Evolutionary conservation across 2,888 invertebrate genomes (phyloP).

Genomic region (Dynastes tityus): DNA sequence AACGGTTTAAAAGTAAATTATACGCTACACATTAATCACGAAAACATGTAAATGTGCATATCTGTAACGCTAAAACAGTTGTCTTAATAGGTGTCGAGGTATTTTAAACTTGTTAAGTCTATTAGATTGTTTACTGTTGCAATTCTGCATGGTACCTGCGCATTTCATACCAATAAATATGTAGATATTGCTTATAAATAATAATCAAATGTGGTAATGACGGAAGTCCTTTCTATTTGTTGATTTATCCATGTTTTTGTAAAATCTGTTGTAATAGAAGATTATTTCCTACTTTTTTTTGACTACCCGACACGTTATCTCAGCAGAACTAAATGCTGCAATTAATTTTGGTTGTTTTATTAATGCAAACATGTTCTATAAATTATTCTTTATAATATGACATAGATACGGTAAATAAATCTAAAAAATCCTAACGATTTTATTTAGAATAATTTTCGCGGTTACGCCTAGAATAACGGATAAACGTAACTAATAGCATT

Average conservation of each 20-base stretch:
- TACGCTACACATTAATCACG: not conserved
- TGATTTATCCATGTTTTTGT: not conserved
- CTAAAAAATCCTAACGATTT: not conserved
- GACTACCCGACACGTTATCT: not conserved
- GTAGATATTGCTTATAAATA: not conserved
- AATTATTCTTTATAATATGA: not conserved
- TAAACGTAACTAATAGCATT: conserved; percentile 18
- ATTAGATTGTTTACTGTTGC: conserved; percentile 3
- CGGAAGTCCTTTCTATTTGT: conserved; percentile 3
- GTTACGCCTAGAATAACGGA: not conserved
- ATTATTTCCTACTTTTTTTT: not conserved
- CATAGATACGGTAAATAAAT: not conserved
- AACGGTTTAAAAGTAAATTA: conserved; percentile 20
- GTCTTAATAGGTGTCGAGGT: not conserved
- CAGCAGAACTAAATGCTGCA: conserved; percentile 1
- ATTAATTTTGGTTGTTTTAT: not conserved
- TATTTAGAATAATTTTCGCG: conserved; percentile 9
- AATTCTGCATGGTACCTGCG: not conserved
- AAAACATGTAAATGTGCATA: not conserved
- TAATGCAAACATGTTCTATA: not conserved
- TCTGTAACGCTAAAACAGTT: conserved; percentile 1
- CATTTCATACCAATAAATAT: not conserved
- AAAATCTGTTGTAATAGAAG: not conserved
- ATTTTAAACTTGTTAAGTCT: not conserved
- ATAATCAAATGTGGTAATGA: not conserved